phyloP scores from a whole-genome alignment of 2,113 vertebrate genomes.

The Syrrhaptes paradoxus region DNA sequence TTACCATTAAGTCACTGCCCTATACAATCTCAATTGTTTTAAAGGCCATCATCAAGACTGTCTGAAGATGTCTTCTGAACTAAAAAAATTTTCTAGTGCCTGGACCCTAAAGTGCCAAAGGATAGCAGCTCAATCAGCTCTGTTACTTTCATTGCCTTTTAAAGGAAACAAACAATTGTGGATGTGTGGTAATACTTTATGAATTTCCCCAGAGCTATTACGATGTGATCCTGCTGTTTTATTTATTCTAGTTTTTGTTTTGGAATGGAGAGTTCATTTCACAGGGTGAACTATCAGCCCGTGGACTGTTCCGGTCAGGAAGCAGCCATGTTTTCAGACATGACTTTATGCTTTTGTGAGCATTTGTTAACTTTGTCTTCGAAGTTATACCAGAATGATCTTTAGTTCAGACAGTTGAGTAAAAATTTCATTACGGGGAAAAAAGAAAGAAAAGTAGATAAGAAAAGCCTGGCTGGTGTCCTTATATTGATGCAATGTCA shows the following conservation, averaged over 20 bases:
- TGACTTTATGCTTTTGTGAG: background rate
- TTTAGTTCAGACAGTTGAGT: background rate
- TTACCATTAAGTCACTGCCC: background rate
- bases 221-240: background rate
- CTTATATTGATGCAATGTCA: background rate
- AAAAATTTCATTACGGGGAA: background rate
- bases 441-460: background rate
- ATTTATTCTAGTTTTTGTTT: background rate
- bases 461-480: conserved; percentile 22
- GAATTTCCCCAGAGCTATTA: background rate
- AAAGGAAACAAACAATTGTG: background rate
- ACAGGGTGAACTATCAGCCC: background rate
- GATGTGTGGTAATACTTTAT: background rate
- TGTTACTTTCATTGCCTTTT: background rate
- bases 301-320: background rate
- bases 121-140: background rate
- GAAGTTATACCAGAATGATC: background rate
- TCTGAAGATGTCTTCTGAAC: background rate
- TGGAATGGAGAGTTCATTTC: background rate
- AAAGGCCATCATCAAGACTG: background rate
- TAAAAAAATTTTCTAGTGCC: background rate
- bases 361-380: background rate
- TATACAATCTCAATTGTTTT: background rate
- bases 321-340: background rate
- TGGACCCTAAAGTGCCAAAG: background rate